Evolutionary conservation across 2,888 invertebrate genomes (phyloP).

Genomic region (Eretmocerus hayati): DNA sequence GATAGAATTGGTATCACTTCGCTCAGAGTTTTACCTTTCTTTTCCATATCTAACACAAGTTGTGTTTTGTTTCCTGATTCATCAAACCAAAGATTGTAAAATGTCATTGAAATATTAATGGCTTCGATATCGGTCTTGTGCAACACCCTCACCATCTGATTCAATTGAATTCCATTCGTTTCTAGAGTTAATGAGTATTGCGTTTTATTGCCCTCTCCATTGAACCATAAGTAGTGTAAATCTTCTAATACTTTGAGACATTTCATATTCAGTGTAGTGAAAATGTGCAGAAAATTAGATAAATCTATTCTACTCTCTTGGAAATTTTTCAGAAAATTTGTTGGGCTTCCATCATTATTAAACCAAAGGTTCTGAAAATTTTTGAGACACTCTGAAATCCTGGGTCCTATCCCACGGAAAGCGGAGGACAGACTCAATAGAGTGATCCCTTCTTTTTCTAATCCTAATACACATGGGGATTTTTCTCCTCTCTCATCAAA

Average conservation of each 20-base stretch:
- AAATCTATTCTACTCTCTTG: not conserved
- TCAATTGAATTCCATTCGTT: not conserved
- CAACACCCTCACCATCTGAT: not conserved
- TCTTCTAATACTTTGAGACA: not conserved
- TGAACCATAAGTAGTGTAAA: not conserved
- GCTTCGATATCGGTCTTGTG: not conserved
- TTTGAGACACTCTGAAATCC: not conserved
- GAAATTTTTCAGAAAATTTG: not conserved
- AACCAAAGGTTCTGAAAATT: conserved; percentile 3
- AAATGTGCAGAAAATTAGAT: not conserved
- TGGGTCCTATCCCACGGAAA: not conserved
- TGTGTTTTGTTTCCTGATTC: not conserved
- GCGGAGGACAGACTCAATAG: not conserved
- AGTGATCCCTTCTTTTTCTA: not conserved
- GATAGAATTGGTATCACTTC: too few relatives aligned
- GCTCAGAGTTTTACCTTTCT: too few relatives aligned
- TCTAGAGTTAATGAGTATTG: not conserved
- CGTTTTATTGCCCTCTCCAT: not conserved
- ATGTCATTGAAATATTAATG: not conserved
- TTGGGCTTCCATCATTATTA: not conserved
- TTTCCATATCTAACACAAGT: too few relatives aligned
- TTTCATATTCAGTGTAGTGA: not conserved
- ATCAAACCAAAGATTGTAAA: not conserved
- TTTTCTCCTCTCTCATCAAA: not conserved
- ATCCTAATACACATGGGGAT: not conserved